Evolutionary conservation across 2,797 vertebrate genomes (phyloP), one percentile per base, ranked within the genome.

Genomic region (Babyrousa celebensis): DNA sequence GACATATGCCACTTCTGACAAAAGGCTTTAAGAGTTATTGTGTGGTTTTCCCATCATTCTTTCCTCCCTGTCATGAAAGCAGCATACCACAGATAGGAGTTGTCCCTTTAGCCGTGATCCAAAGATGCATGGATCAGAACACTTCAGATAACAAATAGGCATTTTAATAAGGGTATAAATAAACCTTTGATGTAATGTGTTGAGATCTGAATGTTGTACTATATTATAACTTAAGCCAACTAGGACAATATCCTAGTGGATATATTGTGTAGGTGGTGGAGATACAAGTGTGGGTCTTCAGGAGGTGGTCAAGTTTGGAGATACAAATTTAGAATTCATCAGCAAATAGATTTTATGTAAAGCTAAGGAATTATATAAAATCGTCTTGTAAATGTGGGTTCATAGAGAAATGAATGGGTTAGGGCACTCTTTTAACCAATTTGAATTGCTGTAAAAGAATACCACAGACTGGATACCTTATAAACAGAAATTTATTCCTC

Each of bases 311-410:
- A 40, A 21, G 6, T 32, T 94, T 94, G 11, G 15, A 84, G 6
- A 54, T 70, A 23, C 3, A 11, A 8, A 60, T 48, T 88, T 92
- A 23, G 32, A 88, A 82, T 87, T 93, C 10, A 32, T 48, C 58
- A 75, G 16, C 40, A 96, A 67, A 67, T 7, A 91, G 29, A 85
- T 85, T 83, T 92, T 77, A 80, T 67, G 40, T 63, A 85, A 84
- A 90, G 11, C 25, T 32, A 80, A 82, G 27, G 17, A 4, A 85
- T 6, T 87, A 23, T 1, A 71, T 62, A 32, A 87, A 89, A 80
- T 85, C 2, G 40, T 5, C 12, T 80, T 5, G 11, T n/a, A 86
- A 23, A 70, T 29, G 8, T 87, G 15, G 40, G 8, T 20, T 12
- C 11, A 12, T 3, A 8, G 54, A 60, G 36, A 92, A 48, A 6